Percentiles rank a stretch among this genome's conserved stretches.
Conservation (phyloP, 1,140 invertebrate species). For the Anastrepha obliqua region DNA sequence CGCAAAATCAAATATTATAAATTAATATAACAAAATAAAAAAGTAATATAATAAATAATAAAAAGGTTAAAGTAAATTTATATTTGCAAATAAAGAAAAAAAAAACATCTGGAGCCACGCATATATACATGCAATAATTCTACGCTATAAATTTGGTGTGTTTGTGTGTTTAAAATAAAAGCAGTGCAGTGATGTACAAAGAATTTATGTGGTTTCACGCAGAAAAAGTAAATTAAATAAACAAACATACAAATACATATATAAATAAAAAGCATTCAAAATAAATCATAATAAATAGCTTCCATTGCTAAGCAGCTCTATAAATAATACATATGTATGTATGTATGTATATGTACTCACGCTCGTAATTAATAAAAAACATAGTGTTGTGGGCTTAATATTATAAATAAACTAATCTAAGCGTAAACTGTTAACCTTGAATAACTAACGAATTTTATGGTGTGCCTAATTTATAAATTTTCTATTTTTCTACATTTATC, state of each 20-base stretch:
- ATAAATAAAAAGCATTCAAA: neutral
- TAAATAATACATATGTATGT: neutral
- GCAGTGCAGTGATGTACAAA: slow-evolving; percentile 4
- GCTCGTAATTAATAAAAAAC: neutral
- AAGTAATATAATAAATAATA: slow-evolving; percentile 41
- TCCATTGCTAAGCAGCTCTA: neutral
- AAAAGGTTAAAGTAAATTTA: neutral
- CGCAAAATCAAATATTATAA: slow-evolving; percentile 28
- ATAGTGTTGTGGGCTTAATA: neutral
- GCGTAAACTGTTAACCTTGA: neutral
- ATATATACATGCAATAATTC: neutral
- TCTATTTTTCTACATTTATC: neutral
- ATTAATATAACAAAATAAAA: slow-evolving; percentile 24
- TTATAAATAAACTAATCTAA: neutral
- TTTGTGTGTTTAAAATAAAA: neutral
- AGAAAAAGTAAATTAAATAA: slow-evolving; percentile 45
- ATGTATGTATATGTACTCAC: neutral
- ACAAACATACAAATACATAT: neutral
- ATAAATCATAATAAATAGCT: neutral
- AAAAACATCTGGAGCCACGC: neutral
- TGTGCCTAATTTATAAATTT: neutral
- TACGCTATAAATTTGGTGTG: neutral
- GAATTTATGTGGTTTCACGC: slow-evolving; percentile 52
- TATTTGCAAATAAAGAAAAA: slow-evolving; percentile 6
- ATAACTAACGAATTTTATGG: slow-evolving; percentile 43